Evolutionary conservation across 2,888 invertebrate genomes (phyloP), one percentile per base, ranked within the genome.

Genomic region (Acanthoscelides obtectus): DNA sequence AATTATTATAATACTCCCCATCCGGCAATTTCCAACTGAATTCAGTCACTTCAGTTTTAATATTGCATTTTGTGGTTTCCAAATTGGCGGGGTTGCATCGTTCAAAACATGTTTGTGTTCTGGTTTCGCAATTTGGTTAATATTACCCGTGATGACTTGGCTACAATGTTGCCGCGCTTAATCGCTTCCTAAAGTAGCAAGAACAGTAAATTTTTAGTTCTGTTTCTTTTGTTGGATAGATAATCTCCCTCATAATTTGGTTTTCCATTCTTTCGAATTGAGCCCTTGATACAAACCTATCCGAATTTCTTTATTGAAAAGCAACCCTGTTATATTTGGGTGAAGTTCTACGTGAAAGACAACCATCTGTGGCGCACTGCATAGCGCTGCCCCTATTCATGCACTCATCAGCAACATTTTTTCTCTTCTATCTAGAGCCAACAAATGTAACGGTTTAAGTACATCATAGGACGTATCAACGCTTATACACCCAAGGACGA

Each of bases 381-480:
- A 96, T 21, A 95, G 82, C 3, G 90, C 88, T 0, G 96, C 94
- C 70, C 91, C 90, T 0, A 91, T 83, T 97, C 97, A 97, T 64
- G 97, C 94, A 0, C 89, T 86, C 19, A 87, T 84, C n/a, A 97
- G 86, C 89, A 96, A 94, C 12, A 91, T 84, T 80, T 91, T 92
- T 45, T 95, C 94, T 66, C 94, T 88, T 73, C 90, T 88, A 81
- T 94, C 93, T 80, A 92, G 90, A 64, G 88, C 87, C n/a, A 90
- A 90, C 72, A 94, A 86, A 80, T 93, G 91, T 78, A 96, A 86
- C 0, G 96, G 96, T 81, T 92, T 93, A 76, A 95, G 85, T 66
- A 96, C 93, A 19, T 96, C 96, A 83, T 93, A 93, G 86, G 95
- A 96, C n/a, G n/a, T n/a, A n/a, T n/a, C n/a, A n/a, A n/a, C n/a